Evolutionary conservation across 2,888 invertebrate genomes (phyloP).

Genomic region (Ectropis crepuscularia): DNA sequence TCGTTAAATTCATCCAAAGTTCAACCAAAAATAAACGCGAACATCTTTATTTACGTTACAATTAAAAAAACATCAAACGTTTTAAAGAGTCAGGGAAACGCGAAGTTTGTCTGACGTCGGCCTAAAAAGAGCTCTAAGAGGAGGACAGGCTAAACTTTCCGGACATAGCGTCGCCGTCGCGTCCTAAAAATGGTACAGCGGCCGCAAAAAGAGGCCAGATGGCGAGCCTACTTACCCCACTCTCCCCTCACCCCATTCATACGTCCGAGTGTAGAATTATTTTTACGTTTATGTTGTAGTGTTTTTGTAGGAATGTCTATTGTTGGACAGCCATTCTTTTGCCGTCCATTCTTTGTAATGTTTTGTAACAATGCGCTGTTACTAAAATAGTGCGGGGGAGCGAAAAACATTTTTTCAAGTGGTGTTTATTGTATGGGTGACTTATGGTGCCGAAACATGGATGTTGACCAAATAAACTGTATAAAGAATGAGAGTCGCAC

Average conservation of each 20-base stretch:
- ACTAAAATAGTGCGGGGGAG: background rate
- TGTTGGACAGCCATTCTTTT: constrained; percentile 15
- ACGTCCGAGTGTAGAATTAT: constrained; percentile 24
- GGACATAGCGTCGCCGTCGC: constrained; percentile 25
- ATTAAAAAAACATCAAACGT: constrained; percentile 27
- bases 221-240: constrained; percentile 31
- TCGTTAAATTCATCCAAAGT: constrained; percentile 2
- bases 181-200: constrained; percentile 34
- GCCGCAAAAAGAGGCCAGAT: constrained; percentile 34
- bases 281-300: constrained; percentile 26
- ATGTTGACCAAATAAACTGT: too few species aligned
- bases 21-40: constrained; percentile 8
- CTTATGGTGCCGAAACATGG: too few species aligned
- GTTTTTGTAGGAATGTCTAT: constrained; percentile 19
- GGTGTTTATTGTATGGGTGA: too few species aligned
- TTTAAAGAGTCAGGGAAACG: constrained; percentile 10
- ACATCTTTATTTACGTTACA: constrained; percentile 15
- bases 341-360: constrained; percentile 7
- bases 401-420: too few species aligned
- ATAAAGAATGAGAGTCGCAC: too few species aligned
- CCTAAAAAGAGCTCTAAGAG: constrained; percentile 21
- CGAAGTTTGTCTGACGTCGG: constrained; percentile 24
- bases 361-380: constrained; percentile 12
- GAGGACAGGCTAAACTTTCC: constrained; percentile 30
- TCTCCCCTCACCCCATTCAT: constrained; percentile 15